A percentile compares a stretch with the other conserved stretches of the same genome.
These are phyloP conservation scores for Gobio occitaniae DNA, from an alignment of 2,797 vertebrate genomes.

Conservation along the genomic window DNA sequence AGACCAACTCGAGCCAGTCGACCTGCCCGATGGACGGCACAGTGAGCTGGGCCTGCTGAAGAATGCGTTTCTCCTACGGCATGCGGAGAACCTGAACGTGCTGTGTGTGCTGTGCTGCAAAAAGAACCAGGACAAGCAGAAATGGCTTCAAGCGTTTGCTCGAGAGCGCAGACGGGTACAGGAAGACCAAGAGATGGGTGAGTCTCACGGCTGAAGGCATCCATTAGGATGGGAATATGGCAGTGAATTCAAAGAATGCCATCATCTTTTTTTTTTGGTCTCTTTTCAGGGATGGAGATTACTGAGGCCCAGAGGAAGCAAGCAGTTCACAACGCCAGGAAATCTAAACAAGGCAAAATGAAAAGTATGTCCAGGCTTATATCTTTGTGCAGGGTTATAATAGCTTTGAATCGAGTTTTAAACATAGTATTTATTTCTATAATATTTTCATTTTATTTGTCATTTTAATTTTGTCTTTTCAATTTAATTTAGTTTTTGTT, in stretches of 20 bases:
- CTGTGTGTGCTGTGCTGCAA: slow-evolving; percentile 87
- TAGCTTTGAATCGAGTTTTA: too few relatives aligned
- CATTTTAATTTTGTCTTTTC: background rate
- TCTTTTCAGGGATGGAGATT: slow-evolving; percentile 90
- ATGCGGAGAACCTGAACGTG: slow-evolving; percentile 73
- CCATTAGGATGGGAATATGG: background rate
- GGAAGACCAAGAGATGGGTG: slow-evolving; percentile 96
- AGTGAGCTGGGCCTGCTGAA: slow-evolving; percentile 84
- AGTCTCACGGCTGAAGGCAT: slow-evolving; percentile 58
- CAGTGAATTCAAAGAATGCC: background rate
- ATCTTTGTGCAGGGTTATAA: background rate
- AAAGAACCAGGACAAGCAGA: slow-evolving; percentile 91
- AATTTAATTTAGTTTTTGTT: background rate
- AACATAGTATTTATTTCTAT: background rate
- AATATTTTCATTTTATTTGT: background rate
- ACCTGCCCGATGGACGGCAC: slow-evolving; percentile 88
- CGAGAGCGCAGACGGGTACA: slow-evolving; percentile 88
- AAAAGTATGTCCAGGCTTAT: slow-evolving; percentile 80
- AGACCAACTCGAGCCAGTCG: slow-evolving; percentile 84
- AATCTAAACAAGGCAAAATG: slow-evolving; percentile 90
- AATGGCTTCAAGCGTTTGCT: slow-evolving; percentile 89
- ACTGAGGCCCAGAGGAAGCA: slow-evolving; percentile 93
- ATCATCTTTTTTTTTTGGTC: background rate
- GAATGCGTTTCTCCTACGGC: slow-evolving; percentile 74
- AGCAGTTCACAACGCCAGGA: slow-evolving; percentile 92